These are phyloP conservation scores for Acrossocheilus wenchowensis DNA, from an alignment of 2,797 vertebrate species.

Conservation along the genomic window DNA sequence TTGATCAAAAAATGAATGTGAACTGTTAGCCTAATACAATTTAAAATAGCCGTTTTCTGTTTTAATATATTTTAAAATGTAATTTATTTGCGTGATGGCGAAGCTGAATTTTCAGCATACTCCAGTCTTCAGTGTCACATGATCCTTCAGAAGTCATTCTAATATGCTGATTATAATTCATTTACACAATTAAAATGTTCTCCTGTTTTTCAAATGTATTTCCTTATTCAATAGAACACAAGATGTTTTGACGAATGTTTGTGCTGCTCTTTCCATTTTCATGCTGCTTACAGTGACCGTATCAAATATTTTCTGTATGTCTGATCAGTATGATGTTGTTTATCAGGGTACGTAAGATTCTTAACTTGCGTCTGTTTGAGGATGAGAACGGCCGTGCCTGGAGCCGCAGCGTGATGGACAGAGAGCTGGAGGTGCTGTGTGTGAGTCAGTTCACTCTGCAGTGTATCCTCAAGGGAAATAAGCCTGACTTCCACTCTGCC, in stretches of 20 bases:
- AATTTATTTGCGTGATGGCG: not conserved
- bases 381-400: slow-evolving; percentile 92
- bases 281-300: not conserved
- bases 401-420: slow-evolving; percentile 94
- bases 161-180: not conserved
- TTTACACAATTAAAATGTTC: not conserved
- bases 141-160: not conserved
- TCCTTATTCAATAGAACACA: not conserved
- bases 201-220: not conserved
- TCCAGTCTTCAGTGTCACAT: not conserved
- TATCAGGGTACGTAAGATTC: slow-evolving; percentile 91
- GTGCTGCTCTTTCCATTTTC: not conserved
- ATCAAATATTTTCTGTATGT: not conserved
- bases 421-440: slow-evolving; percentile 90
- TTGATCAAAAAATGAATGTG: not conserved
- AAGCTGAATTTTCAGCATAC: not conserved
- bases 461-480: slow-evolving; percentile 94
- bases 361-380: slow-evolving; percentile 93
- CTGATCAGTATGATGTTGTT: slow-evolving; percentile 31
- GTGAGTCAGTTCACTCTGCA: slow-evolving; percentile 98
- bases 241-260: not conserved
- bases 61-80: not conserved
- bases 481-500: slow-evolving; percentile 93
- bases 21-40: not conserved
- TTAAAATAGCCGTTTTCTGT: not conserved